Conservation (phyloP, 2,888 invertebrate species). For the Coleophora flavipennella region DNA sequence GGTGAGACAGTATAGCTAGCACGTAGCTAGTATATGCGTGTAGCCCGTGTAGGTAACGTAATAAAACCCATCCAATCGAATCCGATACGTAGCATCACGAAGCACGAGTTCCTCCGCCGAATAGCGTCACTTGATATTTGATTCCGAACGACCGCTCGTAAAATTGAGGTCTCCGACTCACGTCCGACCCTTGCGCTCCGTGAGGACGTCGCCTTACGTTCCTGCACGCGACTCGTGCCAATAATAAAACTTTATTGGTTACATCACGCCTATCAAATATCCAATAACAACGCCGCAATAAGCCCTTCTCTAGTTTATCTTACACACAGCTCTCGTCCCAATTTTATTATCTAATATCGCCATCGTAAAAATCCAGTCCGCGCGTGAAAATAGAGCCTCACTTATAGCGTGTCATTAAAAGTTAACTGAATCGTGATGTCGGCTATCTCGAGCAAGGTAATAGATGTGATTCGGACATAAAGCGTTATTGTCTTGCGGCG, state of each 20-base stretch:
- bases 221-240: slow-evolving; percentile 43
- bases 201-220: slow-evolving; percentile 27
- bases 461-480: slow-evolving; percentile 37
- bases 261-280: slow-evolving; percentile 55
- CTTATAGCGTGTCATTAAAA: slow-evolving; percentile 29
- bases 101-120: slow-evolving; percentile 45
- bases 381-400: slow-evolving; percentile 27
- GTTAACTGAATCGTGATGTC: slow-evolving; percentile 22
- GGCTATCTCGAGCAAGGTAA: slow-evolving; percentile 27
- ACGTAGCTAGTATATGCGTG: slow-evolving; percentile 20
- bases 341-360: slow-evolving; percentile 37
- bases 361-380: slow-evolving; percentile 24
- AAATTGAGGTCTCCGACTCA: slow-evolving; percentile 51
- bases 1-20: slow-evolving; percentile 21
- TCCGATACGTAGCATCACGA: slow-evolving; percentile 58
- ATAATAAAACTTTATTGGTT: slow-evolving; percentile 58
- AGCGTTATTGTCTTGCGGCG: slow-evolving; percentile 31
- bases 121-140: slow-evolving; percentile 62
- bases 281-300: slow-evolving; percentile 49
- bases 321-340: slow-evolving; percentile 29
- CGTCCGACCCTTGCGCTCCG: slow-evolving; percentile 14
- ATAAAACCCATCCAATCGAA: slow-evolving; percentile 59
- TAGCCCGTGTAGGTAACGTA: slow-evolving; percentile 38
- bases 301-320: slow-evolving; percentile 42
- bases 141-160: slow-evolving; percentile 55